Evolutionary conservation across 2,797 vertebrate species (phyloP), one percentile per base, ranked within the genome.

Genomic region (Intellagama lesueurii): DNA sequence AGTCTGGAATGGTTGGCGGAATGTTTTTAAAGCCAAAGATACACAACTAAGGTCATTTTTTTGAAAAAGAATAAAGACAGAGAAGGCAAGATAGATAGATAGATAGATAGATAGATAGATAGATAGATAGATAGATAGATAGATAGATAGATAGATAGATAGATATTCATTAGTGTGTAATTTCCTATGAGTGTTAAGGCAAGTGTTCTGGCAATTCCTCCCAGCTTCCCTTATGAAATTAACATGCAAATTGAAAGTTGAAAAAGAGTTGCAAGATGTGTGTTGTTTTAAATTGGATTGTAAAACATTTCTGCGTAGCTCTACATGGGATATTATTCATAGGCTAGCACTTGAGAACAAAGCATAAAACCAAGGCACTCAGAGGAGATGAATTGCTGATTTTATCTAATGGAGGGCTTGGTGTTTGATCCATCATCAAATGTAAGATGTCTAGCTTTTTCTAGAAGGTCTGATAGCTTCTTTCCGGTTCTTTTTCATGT

Each of bases 231-330:
- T 83, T 77, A 6, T 88, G 84, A 88, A 92, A 83, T 22, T 90
- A 47, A n/a, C 89, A 47, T 28, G 40, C 30, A 2, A 1, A 86
- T 77, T 70, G 72, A 87, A 14, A 1, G 64, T n/a, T 40, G 40
- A 56, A 78, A 66, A 72, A 77, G 64, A 88, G 49, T 82, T 86
- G 72, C 83, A 88, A 19, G 24, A 86, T 83, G 73, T 73, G 84
- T 83, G 77, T 69, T 83, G 83, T 66, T 91, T 86, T 82, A 86
- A 91, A 78, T 78, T 88, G 87, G 90, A 88, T 78, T 91, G 73
- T 72, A 88, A 88, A 78, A 86, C 56, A 86, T 81, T 82, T 77
- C 52, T 79, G n/a, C 80, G 28, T 66, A 40, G 3, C 26, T 60
- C 80, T 30, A 24, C 66, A 47, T 82, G 66, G 78, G 73, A 78